These are phyloP conservation scores for Mirounga angustirostris DNA, from an alignment of 2,113 vertebrate species.

Conservation along the genomic window DNA sequence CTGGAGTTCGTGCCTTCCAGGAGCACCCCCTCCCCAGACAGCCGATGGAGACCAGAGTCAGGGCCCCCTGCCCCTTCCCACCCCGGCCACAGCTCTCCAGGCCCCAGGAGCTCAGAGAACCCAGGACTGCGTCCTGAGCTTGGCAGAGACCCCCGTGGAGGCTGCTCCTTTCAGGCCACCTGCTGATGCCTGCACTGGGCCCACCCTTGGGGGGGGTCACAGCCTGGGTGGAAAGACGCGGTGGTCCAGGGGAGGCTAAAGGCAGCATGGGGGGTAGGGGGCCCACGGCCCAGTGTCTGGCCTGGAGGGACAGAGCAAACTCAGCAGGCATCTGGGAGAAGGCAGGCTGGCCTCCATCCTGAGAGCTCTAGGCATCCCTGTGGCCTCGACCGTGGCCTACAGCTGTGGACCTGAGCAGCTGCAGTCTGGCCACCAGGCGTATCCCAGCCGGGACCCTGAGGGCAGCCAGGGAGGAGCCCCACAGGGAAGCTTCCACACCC, in stretches of 20 bases:
- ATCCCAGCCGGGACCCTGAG: not conserved
- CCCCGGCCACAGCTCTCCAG: not conserved
- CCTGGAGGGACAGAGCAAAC: not conserved
- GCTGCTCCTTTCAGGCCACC: not conserved
- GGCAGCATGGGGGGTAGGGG: fast-evolving
- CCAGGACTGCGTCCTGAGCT: too few relatives aligned
- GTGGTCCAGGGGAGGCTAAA: not conserved
- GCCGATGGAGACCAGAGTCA: not conserved
- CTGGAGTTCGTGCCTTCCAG: not conserved
- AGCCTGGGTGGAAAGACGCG: not conserved
- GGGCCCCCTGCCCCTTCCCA: not conserved
- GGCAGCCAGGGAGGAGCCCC: not conserved
- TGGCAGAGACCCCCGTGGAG: not conserved
- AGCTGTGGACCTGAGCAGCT: not conserved
- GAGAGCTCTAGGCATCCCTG: fast-evolving
- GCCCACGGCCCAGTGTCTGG: not conserved
- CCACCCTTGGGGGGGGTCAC: not conserved
- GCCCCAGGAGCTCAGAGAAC: not conserved
- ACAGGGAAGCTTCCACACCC: not conserved
- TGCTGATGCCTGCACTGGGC: fast-evolving
- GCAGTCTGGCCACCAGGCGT: not conserved
- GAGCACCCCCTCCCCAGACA: not conserved
- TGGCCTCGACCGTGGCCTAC: too few relatives aligned
- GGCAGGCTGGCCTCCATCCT: not conserved
- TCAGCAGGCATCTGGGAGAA: not conserved